Evolutionary conservation across 2,113 vertebrate species (phyloP).

Genomic region (Phodopus roborovskii): DNA sequence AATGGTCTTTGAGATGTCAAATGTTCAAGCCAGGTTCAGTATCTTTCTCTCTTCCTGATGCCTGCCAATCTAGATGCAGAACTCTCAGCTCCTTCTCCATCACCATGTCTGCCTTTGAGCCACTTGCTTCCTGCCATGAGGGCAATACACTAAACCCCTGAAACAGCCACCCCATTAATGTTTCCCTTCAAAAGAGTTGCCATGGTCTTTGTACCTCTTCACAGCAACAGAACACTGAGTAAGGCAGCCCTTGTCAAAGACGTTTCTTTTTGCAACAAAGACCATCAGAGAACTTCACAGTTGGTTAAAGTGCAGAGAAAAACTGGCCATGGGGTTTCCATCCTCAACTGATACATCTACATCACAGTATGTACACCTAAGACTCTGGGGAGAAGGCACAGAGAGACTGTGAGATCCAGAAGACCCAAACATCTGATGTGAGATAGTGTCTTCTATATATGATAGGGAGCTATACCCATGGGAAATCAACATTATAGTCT

Average conservation of each 20-base stretch:
- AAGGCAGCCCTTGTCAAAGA: neutral
- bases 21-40: neutral
- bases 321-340: too few relatives aligned
- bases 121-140: neutral
- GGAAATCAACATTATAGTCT: neutral
- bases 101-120: neutral
- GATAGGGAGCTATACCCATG: neutral
- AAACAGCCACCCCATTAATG: neutral
- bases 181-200: neutral
- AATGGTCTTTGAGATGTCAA: neutral
- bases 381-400: neutral
- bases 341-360: neutral
- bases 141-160: neutral
- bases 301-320: neutral
- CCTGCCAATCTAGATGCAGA: neutral
- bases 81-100: neutral
- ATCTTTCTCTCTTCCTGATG: neutral
- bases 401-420: neutral
- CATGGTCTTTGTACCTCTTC: neutral
- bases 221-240: neutral
- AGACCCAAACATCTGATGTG: neutral
- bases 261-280: neutral
- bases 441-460: neutral
- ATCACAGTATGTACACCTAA: neutral
- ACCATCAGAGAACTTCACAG: neutral